Conservation (phyloP, 2,797 vertebrate genomes). For the Carcharodon carcharias region DNA sequence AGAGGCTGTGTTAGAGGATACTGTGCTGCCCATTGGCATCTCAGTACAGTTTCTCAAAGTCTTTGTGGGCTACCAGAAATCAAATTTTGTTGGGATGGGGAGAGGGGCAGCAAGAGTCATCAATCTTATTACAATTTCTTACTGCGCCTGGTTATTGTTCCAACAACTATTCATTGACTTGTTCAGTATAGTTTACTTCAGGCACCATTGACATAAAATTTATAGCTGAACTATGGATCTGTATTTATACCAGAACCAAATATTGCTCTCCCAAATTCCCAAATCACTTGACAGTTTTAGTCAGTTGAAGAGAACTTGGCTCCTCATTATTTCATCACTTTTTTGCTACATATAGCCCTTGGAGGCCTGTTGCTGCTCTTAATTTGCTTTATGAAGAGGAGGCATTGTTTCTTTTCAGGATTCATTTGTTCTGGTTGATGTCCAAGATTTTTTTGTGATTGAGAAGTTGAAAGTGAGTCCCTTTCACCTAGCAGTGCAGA, state of each 20-base stretch:
- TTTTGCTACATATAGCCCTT: background rate
- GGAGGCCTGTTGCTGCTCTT: background rate
- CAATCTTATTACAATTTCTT: background rate
- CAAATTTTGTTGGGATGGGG: no score
- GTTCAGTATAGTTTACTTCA: background rate
- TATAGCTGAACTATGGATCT: background rate
- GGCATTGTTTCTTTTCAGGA: background rate
- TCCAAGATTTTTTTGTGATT: background rate
- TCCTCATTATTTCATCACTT: background rate
- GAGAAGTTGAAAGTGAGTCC: background rate
- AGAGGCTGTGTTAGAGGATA: background rate
- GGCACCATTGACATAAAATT: background rate
- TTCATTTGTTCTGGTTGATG: constrained; percentile 3
- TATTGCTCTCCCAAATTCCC: background rate
- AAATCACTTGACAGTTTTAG: background rate
- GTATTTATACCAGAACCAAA: background rate
- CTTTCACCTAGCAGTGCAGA: background rate
- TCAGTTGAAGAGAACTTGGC: background rate
- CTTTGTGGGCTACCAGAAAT: no score
- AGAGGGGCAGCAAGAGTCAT: no score
- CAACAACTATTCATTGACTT: no score
- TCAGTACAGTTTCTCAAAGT: no score
- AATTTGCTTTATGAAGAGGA: background rate
- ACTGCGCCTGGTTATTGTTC: background rate
- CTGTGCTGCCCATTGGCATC: background rate